These are phyloP conservation scores for Ericerus pela DNA, from an alignment of 1,140 invertebrate genomes.

Conservation along the genomic window DNA sequence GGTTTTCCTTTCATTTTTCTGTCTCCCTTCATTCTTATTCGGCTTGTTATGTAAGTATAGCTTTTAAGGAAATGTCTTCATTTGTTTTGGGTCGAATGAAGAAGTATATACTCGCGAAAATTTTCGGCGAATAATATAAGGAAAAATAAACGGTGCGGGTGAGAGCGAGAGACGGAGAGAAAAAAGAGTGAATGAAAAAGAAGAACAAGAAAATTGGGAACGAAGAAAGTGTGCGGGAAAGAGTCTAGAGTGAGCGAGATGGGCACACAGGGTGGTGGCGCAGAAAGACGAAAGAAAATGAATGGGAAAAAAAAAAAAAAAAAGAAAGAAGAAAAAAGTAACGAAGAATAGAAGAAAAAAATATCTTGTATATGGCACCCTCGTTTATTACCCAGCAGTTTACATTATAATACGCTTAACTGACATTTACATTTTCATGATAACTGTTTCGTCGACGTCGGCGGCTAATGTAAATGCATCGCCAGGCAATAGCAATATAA, in stretches of 20 bases:
- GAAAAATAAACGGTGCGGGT: neutral
- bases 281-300: too few relatives aligned
- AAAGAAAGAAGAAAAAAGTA: neutral
- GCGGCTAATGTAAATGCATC: constrained; percentile 13
- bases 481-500: constrained; percentile 1
- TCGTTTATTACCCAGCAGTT: constrained; percentile 14
- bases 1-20: too few relatives aligned
- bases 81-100: constrained; percentile 1
- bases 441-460: constrained; percentile 11
- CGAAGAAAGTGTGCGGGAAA: neutral
- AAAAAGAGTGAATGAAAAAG: neutral
- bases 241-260: neutral
- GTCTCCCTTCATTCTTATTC: constrained; percentile 7
- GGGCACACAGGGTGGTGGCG: too few relatives aligned
- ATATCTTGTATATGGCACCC: constrained; percentile 6
- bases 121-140: constrained; percentile 4
- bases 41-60: constrained; percentile 9
- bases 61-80: constrained; percentile 12
- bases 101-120: too few relatives aligned
- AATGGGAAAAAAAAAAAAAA: neutral
- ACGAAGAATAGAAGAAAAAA: constrained; percentile 5
- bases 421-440: constrained; percentile 14
- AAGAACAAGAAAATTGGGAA: neutral
- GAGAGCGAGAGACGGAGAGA: neutral
- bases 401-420: constrained; percentile 13